Base-by-base conservation (phyloP, 2,888 invertebrate genomes). In the Cetonia aurata region DNA sequence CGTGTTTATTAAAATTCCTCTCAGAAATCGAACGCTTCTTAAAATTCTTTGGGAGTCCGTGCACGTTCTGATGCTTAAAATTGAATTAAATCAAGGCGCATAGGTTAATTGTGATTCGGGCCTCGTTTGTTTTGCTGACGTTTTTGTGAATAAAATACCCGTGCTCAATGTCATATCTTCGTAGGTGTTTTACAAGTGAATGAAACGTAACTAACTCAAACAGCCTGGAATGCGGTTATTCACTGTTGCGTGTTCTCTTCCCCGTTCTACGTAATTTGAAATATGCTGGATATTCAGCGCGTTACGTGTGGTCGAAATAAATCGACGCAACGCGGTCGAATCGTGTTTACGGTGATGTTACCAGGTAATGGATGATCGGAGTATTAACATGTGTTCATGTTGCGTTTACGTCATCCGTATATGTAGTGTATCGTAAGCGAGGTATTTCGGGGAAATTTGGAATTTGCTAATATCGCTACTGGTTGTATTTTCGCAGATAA, bases 121-220 rank as follows among this genome's bases (percentile, higher is more conserved):
- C 37, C 62, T 50, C 62, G 62, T 65, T 37, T 15, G 50, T 65
- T 37, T 15, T 37, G 33, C 62, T 65, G 62, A 50, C 62, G 50
- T 50, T 65, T 65, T 65, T 65, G 62, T 33, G 62, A 65, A 50
- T 17, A 50, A 52, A 65, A 65, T 65, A 33, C 37, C 62, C 50
- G 62, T 10, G 37, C 62, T 33, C 50, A 65, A 65, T 65, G 50
- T 52, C 62, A 65, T 50, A 50, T 57, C 41, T 37, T 37, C 19
- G 62, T 50, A 62, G 62, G 62, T 37, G 62, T 50, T 52, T 19
- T 9, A 19, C 10, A 33, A 25, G 42, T 57, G 57, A 57, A 57
- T 42, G 57, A 57, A 56, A 37, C 17, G 41, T 56, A 56, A n/a
- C 13, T 4, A 56, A 57, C 10, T 41, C 42, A 15, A 57, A 6